Base-by-base conservation (phyloP, 2,888 invertebrate genomes). In the Polyommatus icarus region DNA sequence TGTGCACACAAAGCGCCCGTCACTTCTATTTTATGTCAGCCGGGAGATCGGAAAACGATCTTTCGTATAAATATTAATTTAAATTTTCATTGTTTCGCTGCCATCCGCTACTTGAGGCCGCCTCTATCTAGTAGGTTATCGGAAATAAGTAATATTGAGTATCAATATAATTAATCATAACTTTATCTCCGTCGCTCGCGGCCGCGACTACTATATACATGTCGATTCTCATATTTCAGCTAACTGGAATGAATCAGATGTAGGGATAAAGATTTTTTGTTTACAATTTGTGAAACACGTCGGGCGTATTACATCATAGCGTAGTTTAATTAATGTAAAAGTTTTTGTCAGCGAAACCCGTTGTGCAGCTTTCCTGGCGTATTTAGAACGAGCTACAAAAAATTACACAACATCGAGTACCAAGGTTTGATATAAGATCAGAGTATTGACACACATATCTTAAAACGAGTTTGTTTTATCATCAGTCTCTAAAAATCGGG, bases 1-100 rank as follows among this genome's bases (percentile, higher is more conserved):
- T 76, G 75, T 73, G 67, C 72, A 77, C 77, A 78, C 78, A 79
- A 77, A 78, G 79, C 78, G 59, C 71, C 80, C 76, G 78, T 80
- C 80, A 80, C 71, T 57, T 77, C 76, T 46, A 54, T 40, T 76
- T 71, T 78, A 61, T 77, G 78, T 78, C 79, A 79, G 67, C 40
- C 46, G 32, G 76, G 61, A 54, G 67, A 67, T 73, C 71, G 77
- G 71, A 72, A 79, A 76, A 77, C 46, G 20, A 32, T 75, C 46
- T 75, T 29, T 54, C 75, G 10, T 75, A 18, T 75, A 54, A 32
- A 75, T 54, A 40, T 50, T 75, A 50, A 6, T 50, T 54, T 18
- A 15, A 54, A 54, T 50, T 24, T 54, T 29, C 50, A 75, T 54
- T 75, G 50, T 75, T 75, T 75, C 24, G 12, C 29, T 54, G 7